phyloP scores from a whole-genome alignment of 2,888 invertebrate species.

The Apamea monoglypha region DNA sequence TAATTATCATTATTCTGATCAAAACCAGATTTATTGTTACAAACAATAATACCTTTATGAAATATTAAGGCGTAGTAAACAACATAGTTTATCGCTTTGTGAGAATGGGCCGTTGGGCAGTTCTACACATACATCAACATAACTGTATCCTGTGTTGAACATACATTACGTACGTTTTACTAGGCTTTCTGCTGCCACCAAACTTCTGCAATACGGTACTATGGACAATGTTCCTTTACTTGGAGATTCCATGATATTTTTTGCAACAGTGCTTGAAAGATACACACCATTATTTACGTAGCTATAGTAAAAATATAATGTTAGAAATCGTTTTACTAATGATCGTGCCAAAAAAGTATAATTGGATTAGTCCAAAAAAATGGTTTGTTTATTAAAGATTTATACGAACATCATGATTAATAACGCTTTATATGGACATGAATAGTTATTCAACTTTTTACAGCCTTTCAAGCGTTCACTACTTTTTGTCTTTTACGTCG shows the following conservation, averaged over 20 bases:
- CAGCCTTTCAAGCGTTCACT: not conserved
- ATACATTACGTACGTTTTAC: constrained; percentile 2
- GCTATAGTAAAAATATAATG: not conserved
- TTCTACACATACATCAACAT: constrained; percentile 4
- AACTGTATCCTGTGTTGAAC: constrained; percentile 1
- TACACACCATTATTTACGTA: not conserved
- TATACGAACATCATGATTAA: constrained; percentile 14
- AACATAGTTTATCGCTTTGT: constrained; percentile 17
- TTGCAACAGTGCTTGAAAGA: not conserved
- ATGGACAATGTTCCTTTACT: not conserved
- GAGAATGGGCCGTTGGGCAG: not conserved
- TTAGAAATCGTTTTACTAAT: constrained; percentile 3
- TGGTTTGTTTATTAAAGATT: constrained; percentile 17
- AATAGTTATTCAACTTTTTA: constrained; percentile 24
- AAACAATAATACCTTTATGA: constrained; percentile 11
- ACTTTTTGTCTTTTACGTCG: not conserved
- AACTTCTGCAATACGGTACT: constrained; percentile 3
- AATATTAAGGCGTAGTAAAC: constrained; percentile 20
- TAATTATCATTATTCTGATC: constrained; percentile 18
- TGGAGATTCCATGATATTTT: not conserved
- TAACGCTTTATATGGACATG: not conserved
- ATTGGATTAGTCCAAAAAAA: constrained; percentile 11
- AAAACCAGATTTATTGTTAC: constrained; percentile 14
- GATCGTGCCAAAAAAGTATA: constrained; percentile 2
- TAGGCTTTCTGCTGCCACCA: constrained; percentile 8